Conservation (phyloP, 2,113 vertebrate species). For the Cricetomys ansorgei region DNA sequence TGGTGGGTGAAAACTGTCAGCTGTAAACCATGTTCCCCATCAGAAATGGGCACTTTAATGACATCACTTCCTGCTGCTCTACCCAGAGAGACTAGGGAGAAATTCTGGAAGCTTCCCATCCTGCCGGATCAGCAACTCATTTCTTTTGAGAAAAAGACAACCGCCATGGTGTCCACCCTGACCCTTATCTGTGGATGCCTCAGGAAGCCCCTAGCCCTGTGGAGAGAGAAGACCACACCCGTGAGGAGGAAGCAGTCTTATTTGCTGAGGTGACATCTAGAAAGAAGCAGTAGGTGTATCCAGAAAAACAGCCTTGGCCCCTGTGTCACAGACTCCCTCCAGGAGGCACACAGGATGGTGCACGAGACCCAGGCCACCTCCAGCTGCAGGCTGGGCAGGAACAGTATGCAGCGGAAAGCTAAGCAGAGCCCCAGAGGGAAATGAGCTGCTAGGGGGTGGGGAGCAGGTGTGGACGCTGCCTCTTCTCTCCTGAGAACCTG, state of each 20-base stretch:
- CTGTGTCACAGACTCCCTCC: neutral
- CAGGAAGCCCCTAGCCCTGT: neutral
- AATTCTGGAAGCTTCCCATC: neutral
- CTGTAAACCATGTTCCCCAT: accelerated
- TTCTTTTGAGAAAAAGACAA: neutral
- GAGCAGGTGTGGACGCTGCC: neutral
- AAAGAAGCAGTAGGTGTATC: neutral
- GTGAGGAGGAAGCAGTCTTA: neutral
- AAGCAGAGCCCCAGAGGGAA: neutral
- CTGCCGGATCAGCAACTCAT: neutral
- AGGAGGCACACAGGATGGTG: neutral
- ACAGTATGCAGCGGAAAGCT: neutral
- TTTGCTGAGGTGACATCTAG: neutral
- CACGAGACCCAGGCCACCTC: neutral
- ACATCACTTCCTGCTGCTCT: neutral
- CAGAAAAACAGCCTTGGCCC: neutral
- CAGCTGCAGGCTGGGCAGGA: neutral
- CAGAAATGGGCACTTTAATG: neutral
- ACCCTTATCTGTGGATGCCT: neutral
- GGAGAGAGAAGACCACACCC: too few species aligned
- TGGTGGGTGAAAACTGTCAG: neutral
- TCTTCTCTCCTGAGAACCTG: neutral
- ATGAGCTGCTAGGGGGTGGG: neutral
- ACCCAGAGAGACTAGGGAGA: neutral
- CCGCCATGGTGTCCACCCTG: neutral